Evolutionary conservation across 2,797 vertebrate species (phyloP).

Genomic region (Gymnoscopelus microlampas): DNA sequence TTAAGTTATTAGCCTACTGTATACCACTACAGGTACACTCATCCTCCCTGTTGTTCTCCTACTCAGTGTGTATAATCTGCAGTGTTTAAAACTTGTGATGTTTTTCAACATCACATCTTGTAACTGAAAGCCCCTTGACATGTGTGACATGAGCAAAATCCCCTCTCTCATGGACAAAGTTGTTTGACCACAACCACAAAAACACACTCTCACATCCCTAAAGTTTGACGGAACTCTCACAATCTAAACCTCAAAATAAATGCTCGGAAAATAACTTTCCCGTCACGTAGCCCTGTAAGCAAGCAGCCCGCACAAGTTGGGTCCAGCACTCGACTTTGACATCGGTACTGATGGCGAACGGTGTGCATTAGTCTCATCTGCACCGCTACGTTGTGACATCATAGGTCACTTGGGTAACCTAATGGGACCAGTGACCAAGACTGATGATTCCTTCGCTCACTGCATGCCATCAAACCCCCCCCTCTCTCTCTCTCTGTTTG

Average conservation of each 20-base stretch:
- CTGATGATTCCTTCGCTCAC: conserved; percentile 57
- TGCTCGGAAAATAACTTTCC: conserved; percentile 35
- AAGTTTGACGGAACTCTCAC: conserved; percentile 65
- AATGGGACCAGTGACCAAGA: conserved; percentile 69
- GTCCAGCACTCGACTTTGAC: neutral
- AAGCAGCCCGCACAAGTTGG: neutral
- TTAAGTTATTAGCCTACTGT: too few species aligned
- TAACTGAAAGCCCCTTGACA: conserved; percentile 39
- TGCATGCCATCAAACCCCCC: conserved; percentile 49
- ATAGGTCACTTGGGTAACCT: conserved; percentile 61
- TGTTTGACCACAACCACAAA: conserved; percentile 47
- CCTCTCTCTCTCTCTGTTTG: conserved; percentile 41
- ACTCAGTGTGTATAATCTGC: neutral
- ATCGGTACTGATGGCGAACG: neutral
- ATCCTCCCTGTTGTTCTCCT: too few species aligned
- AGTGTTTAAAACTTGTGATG: neutral
- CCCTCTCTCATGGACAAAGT: conserved; percentile 53
- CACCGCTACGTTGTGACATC: conserved; percentile 65
- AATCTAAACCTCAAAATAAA: conserved; percentile 43
- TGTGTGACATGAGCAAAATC: conserved; percentile 37
- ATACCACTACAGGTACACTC: too few species aligned
- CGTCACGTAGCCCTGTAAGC: neutral
- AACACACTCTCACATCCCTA: conserved; percentile 74
- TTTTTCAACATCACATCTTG: conserved; percentile 42
- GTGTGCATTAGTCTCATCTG: conserved; percentile 49